Conservation (phyloP, 92 coral and sea anemone genomes). For the Epizoanthus illoricatus region DNA sequence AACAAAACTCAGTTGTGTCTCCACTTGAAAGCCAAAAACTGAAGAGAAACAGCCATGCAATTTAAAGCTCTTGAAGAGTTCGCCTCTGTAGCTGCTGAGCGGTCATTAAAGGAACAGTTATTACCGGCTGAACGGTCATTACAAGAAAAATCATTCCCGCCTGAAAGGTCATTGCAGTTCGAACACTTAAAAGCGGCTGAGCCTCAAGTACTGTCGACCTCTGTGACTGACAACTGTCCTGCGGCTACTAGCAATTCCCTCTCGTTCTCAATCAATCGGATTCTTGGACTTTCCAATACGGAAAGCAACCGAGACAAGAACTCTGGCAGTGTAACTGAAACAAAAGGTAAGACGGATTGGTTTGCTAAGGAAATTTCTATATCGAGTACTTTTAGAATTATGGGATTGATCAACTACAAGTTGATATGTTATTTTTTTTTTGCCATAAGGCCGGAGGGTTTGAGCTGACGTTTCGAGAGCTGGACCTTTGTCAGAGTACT, state of each 20-base stretch:
- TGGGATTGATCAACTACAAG: too few relatives aligned
- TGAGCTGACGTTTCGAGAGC: too few relatives aligned
- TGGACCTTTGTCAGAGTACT: too few relatives aligned
- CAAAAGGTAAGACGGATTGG: not conserved
- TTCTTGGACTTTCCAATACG: not conserved
- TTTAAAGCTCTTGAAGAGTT: not conserved
- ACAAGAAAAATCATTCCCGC: not conserved
- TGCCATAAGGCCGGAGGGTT: too few relatives aligned
- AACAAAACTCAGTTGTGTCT: not conserved
- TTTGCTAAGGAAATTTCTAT: not conserved
- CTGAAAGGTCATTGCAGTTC: not conserved
- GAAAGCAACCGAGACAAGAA: not conserved
- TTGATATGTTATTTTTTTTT: too few relatives aligned
- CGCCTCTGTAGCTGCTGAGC: slow-evolving; percentile 2
- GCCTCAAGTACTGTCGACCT: not conserved
- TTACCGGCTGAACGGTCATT: not conserved
- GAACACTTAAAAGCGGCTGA: not conserved
- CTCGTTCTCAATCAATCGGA: slow-evolving; percentile 3
- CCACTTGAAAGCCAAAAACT: not conserved
- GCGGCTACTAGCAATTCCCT: not conserved
- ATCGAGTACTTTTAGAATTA: too few relatives aligned
- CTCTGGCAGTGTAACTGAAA: not conserved
- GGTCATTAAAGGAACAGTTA: not conserved
- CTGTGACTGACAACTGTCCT: not conserved
- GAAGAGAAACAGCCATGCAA: not conserved